Conservation (phyloP, 2,113 vertebrate genomes). For the Hypanus sabinus region DNA sequence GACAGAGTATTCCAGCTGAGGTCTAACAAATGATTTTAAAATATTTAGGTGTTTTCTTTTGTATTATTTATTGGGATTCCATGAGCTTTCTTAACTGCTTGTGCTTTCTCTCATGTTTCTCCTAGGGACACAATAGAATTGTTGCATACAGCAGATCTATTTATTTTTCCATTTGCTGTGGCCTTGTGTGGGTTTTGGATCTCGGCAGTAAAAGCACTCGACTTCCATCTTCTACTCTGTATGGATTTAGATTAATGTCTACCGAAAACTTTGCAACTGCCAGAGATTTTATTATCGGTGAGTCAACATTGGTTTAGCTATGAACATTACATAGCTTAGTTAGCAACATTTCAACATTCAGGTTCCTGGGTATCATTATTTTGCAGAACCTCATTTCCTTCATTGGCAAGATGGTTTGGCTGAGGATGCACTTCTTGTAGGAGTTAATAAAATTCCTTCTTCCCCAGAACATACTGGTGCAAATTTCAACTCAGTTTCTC, state of each 20-base stretch:
- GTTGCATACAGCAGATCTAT: constrained; percentile 88
- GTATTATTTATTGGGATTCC: background rate
- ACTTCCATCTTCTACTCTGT: constrained; percentile 69
- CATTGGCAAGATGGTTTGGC: too few species aligned
- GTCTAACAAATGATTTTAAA: background rate
- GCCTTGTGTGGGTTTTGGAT: constrained; percentile 89
- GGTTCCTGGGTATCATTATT: too few species aligned
- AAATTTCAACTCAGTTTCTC: background rate
- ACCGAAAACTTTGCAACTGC: constrained; percentile 64
- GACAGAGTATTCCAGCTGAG: background rate
- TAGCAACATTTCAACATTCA: too few species aligned
- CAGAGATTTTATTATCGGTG: constrained; percentile 79
- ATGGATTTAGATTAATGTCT: constrained; percentile 78
- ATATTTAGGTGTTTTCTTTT: background rate
- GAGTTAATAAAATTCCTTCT: too few species aligned
- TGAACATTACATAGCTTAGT: background rate
- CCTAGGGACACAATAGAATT: constrained; percentile 89
- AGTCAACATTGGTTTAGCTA: constrained; percentile 43
- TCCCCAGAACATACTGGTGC: too few species aligned
- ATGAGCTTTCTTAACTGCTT: background rate
- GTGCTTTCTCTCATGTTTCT: constrained; percentile 41
- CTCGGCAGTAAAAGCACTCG: constrained; percentile 67
- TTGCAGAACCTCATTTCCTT: too few species aligned
- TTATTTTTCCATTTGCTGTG: constrained; percentile 90
- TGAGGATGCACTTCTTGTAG: too few species aligned